Percentiles rank a stretch among this genome's conserved stretches.
phyloP scores from a whole-genome alignment of 1,140 invertebrate genomes.

The Drosophila navojoa region DNA sequence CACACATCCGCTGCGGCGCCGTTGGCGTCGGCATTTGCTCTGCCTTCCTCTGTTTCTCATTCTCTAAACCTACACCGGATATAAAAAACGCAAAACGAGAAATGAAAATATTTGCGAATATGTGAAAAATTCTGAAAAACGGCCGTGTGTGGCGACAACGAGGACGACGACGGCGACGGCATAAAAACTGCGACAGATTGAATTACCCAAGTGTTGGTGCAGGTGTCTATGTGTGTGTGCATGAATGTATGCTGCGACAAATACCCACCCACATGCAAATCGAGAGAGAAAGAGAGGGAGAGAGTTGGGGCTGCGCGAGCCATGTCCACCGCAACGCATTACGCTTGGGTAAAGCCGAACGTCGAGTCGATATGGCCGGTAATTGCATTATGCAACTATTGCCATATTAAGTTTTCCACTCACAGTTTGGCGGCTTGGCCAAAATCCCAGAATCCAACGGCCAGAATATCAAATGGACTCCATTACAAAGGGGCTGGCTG shows the following conservation, averaged over 20 bases:
- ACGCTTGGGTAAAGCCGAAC: slow-evolving; percentile 46
- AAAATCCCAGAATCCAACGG: slow-evolving; percentile 19
- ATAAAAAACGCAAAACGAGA: slow-evolving; percentile 53
- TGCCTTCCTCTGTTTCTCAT: not conserved
- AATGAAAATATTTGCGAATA: slow-evolving; percentile 72
- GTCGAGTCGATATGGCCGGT: slow-evolving; percentile 68
- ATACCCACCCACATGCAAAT: not conserved
- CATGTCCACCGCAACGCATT: slow-evolving; percentile 33
- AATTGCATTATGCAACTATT: slow-evolving; percentile 82
- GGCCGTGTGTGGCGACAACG: slow-evolving; percentile 14
- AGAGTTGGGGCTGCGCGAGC: not conserved
- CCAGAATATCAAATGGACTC: slow-evolving; percentile 21
- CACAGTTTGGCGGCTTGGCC: slow-evolving; percentile 46
- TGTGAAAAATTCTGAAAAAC: slow-evolving; percentile 75
- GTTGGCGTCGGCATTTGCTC: slow-evolving; percentile 19
- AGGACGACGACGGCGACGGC: slow-evolving; percentile 14
- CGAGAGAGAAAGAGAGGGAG: too few relatives aligned
- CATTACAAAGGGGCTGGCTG: slow-evolving; percentile 11
- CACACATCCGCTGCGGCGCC: slow-evolving; percentile 50
- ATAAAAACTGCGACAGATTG: slow-evolving; percentile 76
- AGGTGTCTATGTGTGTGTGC: slow-evolving; percentile 32
- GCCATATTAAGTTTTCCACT: slow-evolving; percentile 75
- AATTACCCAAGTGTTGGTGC: slow-evolving; percentile 61
- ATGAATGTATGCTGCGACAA: slow-evolving; percentile 17
- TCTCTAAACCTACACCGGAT: slow-evolving; percentile 48